Evolutionary conservation across 2,888 invertebrate species (phyloP).

Genomic region (Sesia bembeciformis): DNA sequence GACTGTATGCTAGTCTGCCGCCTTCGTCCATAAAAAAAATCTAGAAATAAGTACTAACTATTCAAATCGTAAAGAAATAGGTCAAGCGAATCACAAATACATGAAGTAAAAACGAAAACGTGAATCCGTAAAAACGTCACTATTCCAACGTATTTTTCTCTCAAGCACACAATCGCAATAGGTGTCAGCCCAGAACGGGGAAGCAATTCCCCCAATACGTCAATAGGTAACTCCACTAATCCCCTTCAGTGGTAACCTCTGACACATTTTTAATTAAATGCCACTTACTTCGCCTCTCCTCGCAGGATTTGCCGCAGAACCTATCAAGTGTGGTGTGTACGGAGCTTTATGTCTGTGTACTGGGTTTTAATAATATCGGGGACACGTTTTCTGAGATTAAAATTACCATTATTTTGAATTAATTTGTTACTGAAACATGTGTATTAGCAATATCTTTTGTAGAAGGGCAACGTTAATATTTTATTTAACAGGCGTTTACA

Average conservation of each 20-base stretch:
- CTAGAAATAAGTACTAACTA: too few relatives aligned
- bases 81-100: too few relatives aligned
- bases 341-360: neutral
- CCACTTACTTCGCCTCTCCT: constrained; percentile 33
- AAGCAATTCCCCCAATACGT: constrained; percentile 1
- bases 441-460: too few relatives aligned
- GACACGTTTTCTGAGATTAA: constrained; percentile 1
- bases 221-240: constrained; percentile 2
- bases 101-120: too few relatives aligned
- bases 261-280: constrained; percentile 67
- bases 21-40: too few relatives aligned
- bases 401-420: neutral
- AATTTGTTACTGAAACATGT: too few relatives aligned
- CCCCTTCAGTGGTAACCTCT: constrained; percentile 6
- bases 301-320: constrained; percentile 10
- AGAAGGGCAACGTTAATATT: too few relatives aligned
- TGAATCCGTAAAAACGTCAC: too few relatives aligned
- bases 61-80: too few relatives aligned
- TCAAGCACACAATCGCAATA: neutral
- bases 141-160: neutral
- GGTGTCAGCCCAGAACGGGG: neutral
- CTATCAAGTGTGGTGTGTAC: constrained; percentile 4
- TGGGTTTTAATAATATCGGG: neutral
- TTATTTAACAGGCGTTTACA: too few relatives aligned
- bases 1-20: too few relatives aligned